Conservation (phyloP, 2,113 vertebrate genomes). For the Gambusia affinis region DNA sequence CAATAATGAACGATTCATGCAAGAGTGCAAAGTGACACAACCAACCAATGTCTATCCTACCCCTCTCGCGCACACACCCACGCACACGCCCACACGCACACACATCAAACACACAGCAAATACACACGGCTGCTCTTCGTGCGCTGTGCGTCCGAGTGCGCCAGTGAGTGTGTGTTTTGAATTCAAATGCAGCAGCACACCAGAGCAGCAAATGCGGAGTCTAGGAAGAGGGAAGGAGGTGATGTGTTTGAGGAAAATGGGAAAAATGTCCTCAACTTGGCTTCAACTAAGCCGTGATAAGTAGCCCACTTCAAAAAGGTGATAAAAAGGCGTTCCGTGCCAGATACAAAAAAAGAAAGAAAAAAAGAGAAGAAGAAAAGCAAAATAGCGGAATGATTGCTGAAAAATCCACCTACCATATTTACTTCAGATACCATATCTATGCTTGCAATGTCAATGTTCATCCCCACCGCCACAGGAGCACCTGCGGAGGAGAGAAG, state of each 20-base stretch:
- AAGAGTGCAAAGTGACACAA: not conserved
- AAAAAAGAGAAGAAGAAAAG: not conserved
- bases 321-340: constrained; percentile 15
- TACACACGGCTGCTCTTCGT: constrained; percentile 22
- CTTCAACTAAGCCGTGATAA: constrained; percentile 29
- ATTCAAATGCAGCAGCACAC: constrained; percentile 82
- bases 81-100: not conserved
- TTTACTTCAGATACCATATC: constrained; percentile 99
- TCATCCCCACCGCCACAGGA: constrained; percentile 97
- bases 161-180: constrained; percentile 82
- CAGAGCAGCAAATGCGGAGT: constrained; percentile 74
- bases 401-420: constrained; percentile 88
- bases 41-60: constrained; percentile 7
- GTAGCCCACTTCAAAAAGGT: constrained; percentile 33
- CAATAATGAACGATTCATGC: not conserved
- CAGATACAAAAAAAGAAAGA: constrained; percentile 17
- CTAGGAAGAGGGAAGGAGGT: constrained; percentile 64
- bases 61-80: constrained; percentile 16
- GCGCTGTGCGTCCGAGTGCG: constrained; percentile 74
- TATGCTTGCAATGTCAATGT: constrained; percentile 98
- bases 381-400: constrained; percentile 25
- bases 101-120: not conserved
- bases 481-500: constrained; percentile 85
- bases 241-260: constrained; percentile 56
- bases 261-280: constrained; percentile 7